Base-by-base conservation (phyloP, 2,797 vertebrate genomes). In the Miichthys miiuy region DNA sequence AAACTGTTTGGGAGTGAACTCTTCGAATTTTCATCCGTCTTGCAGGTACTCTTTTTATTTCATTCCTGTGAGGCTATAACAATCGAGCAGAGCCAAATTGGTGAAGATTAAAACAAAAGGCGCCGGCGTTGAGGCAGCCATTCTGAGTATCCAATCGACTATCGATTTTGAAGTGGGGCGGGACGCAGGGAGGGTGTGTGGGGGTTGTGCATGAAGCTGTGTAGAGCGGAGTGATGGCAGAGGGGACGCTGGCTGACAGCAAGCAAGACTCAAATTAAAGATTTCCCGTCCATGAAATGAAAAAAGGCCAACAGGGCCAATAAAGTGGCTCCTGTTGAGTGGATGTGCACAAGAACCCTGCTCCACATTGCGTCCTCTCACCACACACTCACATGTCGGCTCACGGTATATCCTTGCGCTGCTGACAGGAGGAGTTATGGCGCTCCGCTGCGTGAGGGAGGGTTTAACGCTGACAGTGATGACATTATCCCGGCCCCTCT, bases 251-350 rank as follows among this genome's bases (percentile, higher is more conserved):
- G 68, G 60, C 68, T 70, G 92, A 89, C 92, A 92, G 90, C 68
- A n/a, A 87, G 75, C 47, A 16, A 69, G 87, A 68, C 77, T 92
- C 79, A 87, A 92, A 93, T 94, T 73, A 93, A 93, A 93, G 89
- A 93, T 91, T 93, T 93, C 80, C 88, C 69, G 77, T 93, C 90
- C 83, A 87, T 88, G 89, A 91, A 94, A 92, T 93, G 89, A 92
- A 93, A 91, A 89, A 92, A 81, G 82, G 77, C 87, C 79, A 84
- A 81, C 77, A 73, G 82, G 79, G 73, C 86, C 80, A 89, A 89
- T 87, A 86, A 90, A 86, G 79, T 82, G 68, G 54, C 78, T 86
- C 79, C 69, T 62, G 85, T 71, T 83, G 80, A 87, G 85, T 57
- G 78, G 67, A 72, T 48, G 7, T 57, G n/a, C 75, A 64, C 58